These are phyloP conservation scores for Lapara coniferarum DNA, from an alignment of 2,888 invertebrate genomes.

Conservation along the genomic window DNA sequence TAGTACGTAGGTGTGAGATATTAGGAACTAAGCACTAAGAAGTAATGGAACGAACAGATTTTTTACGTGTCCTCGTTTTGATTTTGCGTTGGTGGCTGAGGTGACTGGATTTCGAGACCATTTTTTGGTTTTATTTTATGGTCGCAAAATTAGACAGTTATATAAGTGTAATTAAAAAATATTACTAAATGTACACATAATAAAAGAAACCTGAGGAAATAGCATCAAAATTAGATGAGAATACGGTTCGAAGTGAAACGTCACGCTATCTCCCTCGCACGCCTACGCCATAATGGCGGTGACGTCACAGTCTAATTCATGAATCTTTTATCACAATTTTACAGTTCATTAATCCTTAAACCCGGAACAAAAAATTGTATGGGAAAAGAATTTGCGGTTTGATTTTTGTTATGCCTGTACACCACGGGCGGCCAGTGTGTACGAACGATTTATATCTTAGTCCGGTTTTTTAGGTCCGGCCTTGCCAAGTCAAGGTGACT, in stretches of 20 bases:
- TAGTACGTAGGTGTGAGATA: constrained; percentile 1
- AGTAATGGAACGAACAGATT: background rate
- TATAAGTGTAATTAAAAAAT: too few species aligned
- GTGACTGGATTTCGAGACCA: background rate
- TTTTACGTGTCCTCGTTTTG: background rate
- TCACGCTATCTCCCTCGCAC: too few species aligned
- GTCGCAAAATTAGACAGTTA: background rate
- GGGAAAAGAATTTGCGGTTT: background rate
- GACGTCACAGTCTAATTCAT: too few species aligned
- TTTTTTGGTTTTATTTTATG: background rate
- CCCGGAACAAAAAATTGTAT: background rate
- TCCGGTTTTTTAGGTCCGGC: background rate
- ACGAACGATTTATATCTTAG: background rate
- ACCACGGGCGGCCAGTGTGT: background rate
- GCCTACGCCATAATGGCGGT: too few species aligned
- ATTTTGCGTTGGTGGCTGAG: background rate
- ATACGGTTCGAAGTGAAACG: too few species aligned
- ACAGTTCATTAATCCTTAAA: background rate
- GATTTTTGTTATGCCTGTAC: background rate
- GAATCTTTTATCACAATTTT: background rate
- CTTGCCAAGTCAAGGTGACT: background rate
- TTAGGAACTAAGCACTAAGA: background rate
- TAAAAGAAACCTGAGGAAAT: too few species aligned
- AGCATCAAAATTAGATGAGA: too few species aligned
- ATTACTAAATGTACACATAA: too few species aligned